phyloP scores from a whole-genome alignment of 2,113 vertebrate species.

The Vombatus ursinus region DNA sequence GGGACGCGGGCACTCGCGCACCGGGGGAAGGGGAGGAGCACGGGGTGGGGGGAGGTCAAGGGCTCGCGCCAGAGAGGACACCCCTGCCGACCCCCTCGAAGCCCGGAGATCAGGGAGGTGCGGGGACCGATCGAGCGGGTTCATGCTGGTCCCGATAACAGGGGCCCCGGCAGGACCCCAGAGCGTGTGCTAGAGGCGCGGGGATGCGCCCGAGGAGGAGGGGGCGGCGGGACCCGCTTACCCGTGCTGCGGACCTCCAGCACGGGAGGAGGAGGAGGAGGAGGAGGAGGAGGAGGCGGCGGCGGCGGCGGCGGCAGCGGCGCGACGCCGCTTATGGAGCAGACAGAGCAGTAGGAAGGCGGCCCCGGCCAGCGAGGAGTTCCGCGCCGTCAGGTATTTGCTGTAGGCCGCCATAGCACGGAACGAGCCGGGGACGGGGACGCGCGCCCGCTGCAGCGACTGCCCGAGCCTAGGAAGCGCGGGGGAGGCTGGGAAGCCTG shows the following conservation, averaged over 20 bases:
- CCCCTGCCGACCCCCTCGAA: too few relatives aligned
- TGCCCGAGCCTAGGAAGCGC: constrained; percentile 63
- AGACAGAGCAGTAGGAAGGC: constrained; percentile 87
- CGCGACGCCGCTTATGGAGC: constrained; percentile 83
- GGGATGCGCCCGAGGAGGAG: neutral
- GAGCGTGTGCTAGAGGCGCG: neutral
- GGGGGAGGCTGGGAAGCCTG: constrained; percentile 71
- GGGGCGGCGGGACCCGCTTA: constrained; percentile 70
- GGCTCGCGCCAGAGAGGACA: neutral
- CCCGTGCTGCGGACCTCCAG: constrained; percentile 73
- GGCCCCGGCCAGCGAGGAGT: constrained; percentile 90
- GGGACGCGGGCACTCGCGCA: neutral
- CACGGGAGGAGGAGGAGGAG: too few relatives aligned
- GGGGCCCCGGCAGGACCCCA: neutral
- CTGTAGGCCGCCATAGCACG: constrained; percentile 92
- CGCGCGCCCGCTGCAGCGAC: neutral
- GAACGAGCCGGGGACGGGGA: neutral
- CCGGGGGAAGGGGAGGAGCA: neutral
- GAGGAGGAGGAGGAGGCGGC: too few relatives aligned
- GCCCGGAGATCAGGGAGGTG: neutral
- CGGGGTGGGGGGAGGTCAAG: neutral
- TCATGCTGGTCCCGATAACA: neutral
- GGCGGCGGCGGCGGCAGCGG: constrained; percentile 64
- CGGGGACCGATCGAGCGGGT: neutral
- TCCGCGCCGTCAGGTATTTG: constrained; percentile 91